Percentiles rank a stretch among this genome's conserved stretches.
Evolutionary conservation across 2,888 invertebrate species (phyloP).

Genomic region (Pherbina coryleti): DNA sequence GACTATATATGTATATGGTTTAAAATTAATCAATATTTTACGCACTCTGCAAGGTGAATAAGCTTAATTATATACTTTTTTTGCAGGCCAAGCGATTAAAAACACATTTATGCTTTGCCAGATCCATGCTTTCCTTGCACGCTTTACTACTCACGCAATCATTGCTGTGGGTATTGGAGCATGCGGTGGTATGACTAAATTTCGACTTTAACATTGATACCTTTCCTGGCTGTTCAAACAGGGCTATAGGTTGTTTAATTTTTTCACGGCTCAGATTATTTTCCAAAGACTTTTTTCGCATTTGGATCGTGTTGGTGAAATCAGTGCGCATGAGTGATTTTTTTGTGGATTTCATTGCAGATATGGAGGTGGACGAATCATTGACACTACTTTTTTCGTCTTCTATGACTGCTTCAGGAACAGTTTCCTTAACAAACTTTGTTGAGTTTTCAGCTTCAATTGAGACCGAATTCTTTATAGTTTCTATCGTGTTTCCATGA

Average conservation of each 20-base stretch:
- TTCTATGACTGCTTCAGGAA: background rate
- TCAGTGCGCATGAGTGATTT: constrained; percentile 67
- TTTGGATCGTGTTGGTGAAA: constrained; percentile 68
- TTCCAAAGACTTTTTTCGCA: constrained; percentile 69
- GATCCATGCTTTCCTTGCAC: constrained; percentile 49
- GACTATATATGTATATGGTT: too few relatives aligned
- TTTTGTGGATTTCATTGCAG: constrained; percentile 40
- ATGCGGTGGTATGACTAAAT: constrained; percentile 53
- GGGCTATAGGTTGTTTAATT: constrained; percentile 52
- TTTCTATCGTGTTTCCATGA: background rate
- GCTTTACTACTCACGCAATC: constrained; percentile 37
- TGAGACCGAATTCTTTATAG: too few relatives aligned
- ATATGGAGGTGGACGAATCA: constrained; percentile 4
- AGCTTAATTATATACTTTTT: constrained; percentile 52
- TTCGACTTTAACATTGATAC: constrained; percentile 67
- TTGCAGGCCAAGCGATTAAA: constrained; percentile 56
- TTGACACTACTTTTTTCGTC: constrained; percentile 32
- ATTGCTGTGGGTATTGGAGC: background rate
- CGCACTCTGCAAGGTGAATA: background rate
- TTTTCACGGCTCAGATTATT: constrained; percentile 65
- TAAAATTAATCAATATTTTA: background rate
- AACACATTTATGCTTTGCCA: constrained; percentile 51
- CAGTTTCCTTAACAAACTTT: background rate
- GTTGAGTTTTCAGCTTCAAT: too few relatives aligned
- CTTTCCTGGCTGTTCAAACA: constrained; percentile 63